A percentile compares a stretch with the other conserved stretches of the same genome.
phyloP scores from a whole-genome alignment of 2,797 vertebrate species.

The Halcyon badia region DNA sequence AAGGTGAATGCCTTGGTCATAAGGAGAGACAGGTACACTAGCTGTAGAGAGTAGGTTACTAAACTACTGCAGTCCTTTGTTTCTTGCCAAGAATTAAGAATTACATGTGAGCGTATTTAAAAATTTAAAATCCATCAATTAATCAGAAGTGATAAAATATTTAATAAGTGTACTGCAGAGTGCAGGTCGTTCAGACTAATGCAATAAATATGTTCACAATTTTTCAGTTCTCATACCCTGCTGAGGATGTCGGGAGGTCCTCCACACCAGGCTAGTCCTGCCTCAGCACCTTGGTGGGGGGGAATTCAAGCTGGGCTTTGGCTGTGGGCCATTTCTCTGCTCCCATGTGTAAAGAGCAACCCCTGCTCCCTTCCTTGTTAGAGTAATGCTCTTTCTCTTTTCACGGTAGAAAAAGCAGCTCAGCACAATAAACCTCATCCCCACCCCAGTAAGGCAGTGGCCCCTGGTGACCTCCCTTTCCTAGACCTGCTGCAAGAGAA shows the following conservation, averaged over 20 bases:
- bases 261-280: background rate
- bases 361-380: background rate
- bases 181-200: background rate
- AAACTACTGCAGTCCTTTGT: background rate
- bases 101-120: background rate
- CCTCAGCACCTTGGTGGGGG: background rate
- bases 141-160: conserved; percentile 43
- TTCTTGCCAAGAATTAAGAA: background rate
- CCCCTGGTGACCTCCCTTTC: conserved; percentile 13
- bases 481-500: background rate
- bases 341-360: background rate
- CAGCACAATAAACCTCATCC: background rate
- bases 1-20: background rate
- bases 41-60: background rate
- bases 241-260: accelerated
- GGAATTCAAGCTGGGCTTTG: background rate
- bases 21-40: background rate
- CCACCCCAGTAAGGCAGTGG: background rate
- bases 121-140: conserved; percentile 36
- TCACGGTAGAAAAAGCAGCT: background rate
- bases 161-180: background rate
- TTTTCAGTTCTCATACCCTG: background rate
- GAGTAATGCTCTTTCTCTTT: conserved; percentile 8
- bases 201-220: accelerated
- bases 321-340: background rate